A percentile compares a stretch with the other conserved stretches of the same genome.
Evolutionary conservation across 2,113 vertebrate genomes (phyloP).

Genomic region (Brachypodius melanocephalos): DNA sequence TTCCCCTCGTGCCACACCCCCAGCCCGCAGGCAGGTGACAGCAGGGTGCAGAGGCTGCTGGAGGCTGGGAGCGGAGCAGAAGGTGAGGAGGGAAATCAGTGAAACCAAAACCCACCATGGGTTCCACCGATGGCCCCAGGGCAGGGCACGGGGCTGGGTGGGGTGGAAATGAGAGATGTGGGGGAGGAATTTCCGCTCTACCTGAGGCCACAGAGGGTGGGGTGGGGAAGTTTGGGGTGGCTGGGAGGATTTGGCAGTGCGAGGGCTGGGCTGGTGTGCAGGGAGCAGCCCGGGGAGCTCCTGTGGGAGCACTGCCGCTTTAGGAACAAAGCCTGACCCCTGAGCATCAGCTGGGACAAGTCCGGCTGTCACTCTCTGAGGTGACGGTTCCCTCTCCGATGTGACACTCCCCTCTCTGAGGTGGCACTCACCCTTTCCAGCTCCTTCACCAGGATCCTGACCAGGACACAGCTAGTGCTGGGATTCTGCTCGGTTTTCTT

Average conservation of each 20-base stretch:
- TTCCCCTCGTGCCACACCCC: not conserved
- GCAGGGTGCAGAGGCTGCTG: not conserved
- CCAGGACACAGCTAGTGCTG: conserved; percentile 73
- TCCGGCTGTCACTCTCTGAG: not conserved
- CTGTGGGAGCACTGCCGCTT: no score
- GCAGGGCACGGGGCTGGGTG: not conserved
- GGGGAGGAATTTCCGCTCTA: not conserved
- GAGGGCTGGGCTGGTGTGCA: not conserved
- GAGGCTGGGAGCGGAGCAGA: not conserved
- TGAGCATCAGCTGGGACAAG: not conserved
- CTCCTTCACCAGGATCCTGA: conserved; percentile 87
- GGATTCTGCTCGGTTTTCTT: conserved; percentile 88
- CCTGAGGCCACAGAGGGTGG: not conserved
- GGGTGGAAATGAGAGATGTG: not conserved
- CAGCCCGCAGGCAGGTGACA: not conserved
- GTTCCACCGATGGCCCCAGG: not conserved
- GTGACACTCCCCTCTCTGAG: fast-evolving
- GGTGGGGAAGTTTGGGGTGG: not conserved
- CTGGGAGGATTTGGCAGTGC: fast-evolving
- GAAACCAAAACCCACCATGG: not conserved
- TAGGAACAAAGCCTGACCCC: not conserved
- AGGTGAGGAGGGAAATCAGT: not conserved
- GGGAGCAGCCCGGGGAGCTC: not conserved
- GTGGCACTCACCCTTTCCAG: conserved; percentile 83
- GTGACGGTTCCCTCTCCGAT: not conserved